phyloP scores from a whole-genome alignment of 2,888 invertebrate species.

The Microplitis manilae region DNA sequence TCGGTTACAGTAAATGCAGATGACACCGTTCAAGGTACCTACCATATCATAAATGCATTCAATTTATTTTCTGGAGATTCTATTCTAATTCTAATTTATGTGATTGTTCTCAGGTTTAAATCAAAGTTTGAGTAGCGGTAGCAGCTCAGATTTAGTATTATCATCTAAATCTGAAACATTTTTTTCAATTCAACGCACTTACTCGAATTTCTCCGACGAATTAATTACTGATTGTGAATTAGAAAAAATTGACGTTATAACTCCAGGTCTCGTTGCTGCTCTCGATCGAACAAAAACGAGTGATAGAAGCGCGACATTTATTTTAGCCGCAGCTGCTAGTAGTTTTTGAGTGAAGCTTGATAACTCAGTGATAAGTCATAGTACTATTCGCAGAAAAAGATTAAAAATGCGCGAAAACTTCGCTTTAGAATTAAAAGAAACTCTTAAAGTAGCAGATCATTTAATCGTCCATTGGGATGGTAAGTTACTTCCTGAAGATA shows the following conservation, averaged over 20 bases:
- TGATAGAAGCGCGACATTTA: conserved; percentile 2
- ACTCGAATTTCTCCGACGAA: too few relatives aligned
- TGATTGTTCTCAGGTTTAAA: too few relatives aligned
- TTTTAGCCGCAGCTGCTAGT: not conserved
- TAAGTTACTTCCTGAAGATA: conserved; percentile 43
- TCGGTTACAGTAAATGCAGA: too few relatives aligned
- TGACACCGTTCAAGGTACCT: too few relatives aligned
- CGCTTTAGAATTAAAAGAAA: not conserved
- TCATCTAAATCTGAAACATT: too few relatives aligned
- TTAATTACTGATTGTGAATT: too few relatives aligned
- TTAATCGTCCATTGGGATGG: conserved; percentile 45
- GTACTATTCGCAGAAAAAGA: conserved; percentile 4
- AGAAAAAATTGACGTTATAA: conserved; percentile 9
- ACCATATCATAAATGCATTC: too few relatives aligned
- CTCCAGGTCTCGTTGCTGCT: conserved; percentile 5
- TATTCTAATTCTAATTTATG: too few relatives aligned
- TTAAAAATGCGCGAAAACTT: not conserved
- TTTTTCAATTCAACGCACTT: too few relatives aligned
- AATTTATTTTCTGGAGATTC: too few relatives aligned
- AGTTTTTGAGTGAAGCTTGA: not conserved
- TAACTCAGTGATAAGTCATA: not conserved
- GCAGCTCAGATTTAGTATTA: too few relatives aligned
- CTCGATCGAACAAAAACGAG: conserved; percentile 14
- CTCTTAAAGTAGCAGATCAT: not conserved
- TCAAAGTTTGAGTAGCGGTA: too few relatives aligned